phyloP scores from a whole-genome alignment of 2,888 invertebrate species.

The Dryococelus australis region DNA sequence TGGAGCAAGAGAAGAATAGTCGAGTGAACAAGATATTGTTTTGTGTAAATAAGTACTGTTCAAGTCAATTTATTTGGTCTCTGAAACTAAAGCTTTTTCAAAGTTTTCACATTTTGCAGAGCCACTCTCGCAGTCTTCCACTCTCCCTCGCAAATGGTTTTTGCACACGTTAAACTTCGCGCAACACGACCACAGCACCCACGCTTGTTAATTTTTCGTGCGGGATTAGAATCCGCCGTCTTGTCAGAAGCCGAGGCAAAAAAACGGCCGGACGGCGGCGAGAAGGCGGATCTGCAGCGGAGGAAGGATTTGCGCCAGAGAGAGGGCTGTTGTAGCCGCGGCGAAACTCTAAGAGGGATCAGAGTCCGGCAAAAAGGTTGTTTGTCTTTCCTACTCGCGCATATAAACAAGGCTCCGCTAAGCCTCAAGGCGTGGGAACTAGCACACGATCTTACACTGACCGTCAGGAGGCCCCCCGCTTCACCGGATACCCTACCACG shows the following conservation, averaged over 20 bases:
- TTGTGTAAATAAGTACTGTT: too few relatives aligned
- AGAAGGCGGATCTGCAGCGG: neutral
- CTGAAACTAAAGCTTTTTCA: too few relatives aligned
- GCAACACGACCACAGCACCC: neutral
- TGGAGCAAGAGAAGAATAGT: too few relatives aligned
- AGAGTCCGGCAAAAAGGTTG: neutral
- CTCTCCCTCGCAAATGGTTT: too few relatives aligned
- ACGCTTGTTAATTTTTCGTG: neutral
- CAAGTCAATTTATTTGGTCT: too few relatives aligned
- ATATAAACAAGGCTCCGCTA: neutral
- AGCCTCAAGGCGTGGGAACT: neutral
- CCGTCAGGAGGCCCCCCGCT: neutral
- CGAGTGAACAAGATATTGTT: too few relatives aligned
- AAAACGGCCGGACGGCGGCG: neutral
- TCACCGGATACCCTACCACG: too few relatives aligned
- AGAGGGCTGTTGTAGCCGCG: too few relatives aligned
- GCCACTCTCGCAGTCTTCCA: too few relatives aligned
- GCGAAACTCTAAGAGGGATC: constrained; percentile 8
- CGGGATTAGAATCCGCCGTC: neutral
- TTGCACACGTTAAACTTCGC: too few relatives aligned
- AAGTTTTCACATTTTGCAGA: too few relatives aligned
- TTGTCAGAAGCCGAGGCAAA: neutral
- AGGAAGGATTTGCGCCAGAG: neutral
- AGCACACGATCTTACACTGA: neutral
- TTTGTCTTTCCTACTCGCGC: neutral